phyloP scores from a whole-genome alignment of 2,113 vertebrate genomes.

The Andinoacara biseriatus region DNA sequence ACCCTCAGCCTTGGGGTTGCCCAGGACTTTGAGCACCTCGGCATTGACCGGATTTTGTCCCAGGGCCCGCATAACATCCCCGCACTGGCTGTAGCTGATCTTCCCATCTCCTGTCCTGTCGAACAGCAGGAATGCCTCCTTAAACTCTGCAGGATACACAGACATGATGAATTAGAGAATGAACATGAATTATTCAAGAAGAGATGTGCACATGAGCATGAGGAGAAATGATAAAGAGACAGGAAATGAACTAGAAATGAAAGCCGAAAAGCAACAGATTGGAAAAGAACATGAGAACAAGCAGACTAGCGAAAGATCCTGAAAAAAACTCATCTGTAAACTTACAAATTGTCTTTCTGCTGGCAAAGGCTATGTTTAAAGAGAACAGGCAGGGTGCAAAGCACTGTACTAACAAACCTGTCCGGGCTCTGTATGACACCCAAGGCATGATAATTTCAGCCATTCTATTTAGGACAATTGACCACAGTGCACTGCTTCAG shows the following conservation, averaged over 20 bases:
- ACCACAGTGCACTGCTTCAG: not conserved
- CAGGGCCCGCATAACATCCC: slow-evolving; percentile 92
- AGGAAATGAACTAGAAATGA: not conserved
- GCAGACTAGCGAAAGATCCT: slow-evolving; percentile 15
- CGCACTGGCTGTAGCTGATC: slow-evolving; percentile 91
- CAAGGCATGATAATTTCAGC: not conserved
- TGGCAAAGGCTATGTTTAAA: not conserved
- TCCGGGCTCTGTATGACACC: not conserved
- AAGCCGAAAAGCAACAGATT: not conserved
- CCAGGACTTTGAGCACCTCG: slow-evolving; percentile 94
- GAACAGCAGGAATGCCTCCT: slow-evolving; percentile 94
- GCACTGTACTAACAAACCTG: not conserved
- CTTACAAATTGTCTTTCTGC: not conserved
- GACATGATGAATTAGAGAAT: not conserved
- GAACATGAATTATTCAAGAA: not conserved
- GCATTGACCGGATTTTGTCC: slow-evolving; percentile 96
- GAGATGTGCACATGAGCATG: not conserved
- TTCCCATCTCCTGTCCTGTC: slow-evolving; percentile 93
- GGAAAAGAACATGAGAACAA: slow-evolving; percentile 4
- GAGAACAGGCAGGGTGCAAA: not conserved
- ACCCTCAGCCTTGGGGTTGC: slow-evolving; percentile 95
- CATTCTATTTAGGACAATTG: not conserved
- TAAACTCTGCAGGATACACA: slow-evolving; percentile 85
- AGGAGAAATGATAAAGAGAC: slow-evolving; percentile 2
- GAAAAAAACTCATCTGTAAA: not conserved